phyloP scores from a whole-genome alignment of 2,113 vertebrate species.

The Psilopsiagon aurifrons region DNA sequence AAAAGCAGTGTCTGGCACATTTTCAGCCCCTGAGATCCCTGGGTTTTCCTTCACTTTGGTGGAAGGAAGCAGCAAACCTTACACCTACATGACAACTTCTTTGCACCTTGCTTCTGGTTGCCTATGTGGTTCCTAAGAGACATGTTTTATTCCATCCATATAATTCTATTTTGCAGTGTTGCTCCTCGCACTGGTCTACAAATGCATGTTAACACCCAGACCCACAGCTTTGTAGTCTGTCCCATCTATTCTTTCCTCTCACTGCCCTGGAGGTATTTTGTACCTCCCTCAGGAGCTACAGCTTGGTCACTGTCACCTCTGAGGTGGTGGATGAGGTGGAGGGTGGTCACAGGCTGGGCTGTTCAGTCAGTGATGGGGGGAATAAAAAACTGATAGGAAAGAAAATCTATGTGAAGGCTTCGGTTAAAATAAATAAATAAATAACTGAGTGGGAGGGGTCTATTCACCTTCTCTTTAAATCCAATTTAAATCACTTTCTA shows the following conservation, averaged over 20 bases:
- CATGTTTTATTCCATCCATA: neutral
- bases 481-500: slow-evolving; percentile 73
- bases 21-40: fast-evolving
- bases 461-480: slow-evolving; percentile 72
- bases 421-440: slow-evolving; percentile 59
- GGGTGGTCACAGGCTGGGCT: fast-evolving
- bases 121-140: neutral
- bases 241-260: neutral
- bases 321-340: neutral
- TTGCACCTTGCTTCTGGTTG: neutral
- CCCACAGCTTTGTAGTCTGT: neutral
- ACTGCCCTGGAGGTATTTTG: neutral
- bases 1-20: neutral
- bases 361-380: neutral
- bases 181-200: neutral
- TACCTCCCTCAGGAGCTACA: neutral
- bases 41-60: neutral
- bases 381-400: neutral
- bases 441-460: slow-evolving; percentile 35
- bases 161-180: neutral
- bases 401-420: neutral
- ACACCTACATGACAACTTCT: neutral
- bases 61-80: neutral
- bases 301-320: neutral
- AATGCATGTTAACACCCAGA: neutral